Evolutionary conservation across 2,797 vertebrate genomes (phyloP).

Genomic region (Acanthopagrus latus): DNA sequence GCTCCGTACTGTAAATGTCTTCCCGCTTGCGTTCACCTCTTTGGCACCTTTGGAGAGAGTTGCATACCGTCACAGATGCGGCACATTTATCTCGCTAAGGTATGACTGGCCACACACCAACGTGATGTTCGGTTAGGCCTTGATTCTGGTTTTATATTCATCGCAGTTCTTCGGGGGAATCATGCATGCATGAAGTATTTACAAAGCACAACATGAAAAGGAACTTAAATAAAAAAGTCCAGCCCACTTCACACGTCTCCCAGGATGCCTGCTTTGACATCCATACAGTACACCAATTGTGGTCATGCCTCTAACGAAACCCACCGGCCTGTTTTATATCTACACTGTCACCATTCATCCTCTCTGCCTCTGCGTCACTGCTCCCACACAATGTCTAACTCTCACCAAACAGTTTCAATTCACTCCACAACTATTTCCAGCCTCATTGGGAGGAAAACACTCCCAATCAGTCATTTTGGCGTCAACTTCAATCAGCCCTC

Average conservation of each 20-base stretch:
- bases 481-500: slow-evolving; percentile 52
- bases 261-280: slow-evolving; percentile 4
- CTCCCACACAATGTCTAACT: slow-evolving; percentile 20
- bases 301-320: background rate
- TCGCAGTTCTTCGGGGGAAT: background rate
- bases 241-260: background rate
- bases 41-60: slow-evolving; percentile 87
- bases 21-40: slow-evolving; percentile 95
- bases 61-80: slow-evolving; percentile 54
- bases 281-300: background rate
- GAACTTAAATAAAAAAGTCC: too few relatives aligned
- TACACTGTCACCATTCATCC: slow-evolving; percentile 7
- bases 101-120: slow-evolving; percentile 19
- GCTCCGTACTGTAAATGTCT: slow-evolving; percentile 97
- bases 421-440: slow-evolving; percentile 21
- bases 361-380: slow-evolving; percentile 11
- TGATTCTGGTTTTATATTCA: slow-evolving; percentile 4
- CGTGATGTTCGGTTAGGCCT: background rate
- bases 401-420: slow-evolving; percentile 16
- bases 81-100: slow-evolving; percentile 41
- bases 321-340: slow-evolving; percentile 10
- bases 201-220: too few relatives aligned
- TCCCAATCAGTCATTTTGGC: slow-evolving; percentile 45
- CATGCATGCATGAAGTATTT: background rate
- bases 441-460: slow-evolving; percentile 31